Evolutionary conservation across 2,797 vertebrate species (phyloP).

Genomic region (Paratrypauchen microcephalus): DNA sequence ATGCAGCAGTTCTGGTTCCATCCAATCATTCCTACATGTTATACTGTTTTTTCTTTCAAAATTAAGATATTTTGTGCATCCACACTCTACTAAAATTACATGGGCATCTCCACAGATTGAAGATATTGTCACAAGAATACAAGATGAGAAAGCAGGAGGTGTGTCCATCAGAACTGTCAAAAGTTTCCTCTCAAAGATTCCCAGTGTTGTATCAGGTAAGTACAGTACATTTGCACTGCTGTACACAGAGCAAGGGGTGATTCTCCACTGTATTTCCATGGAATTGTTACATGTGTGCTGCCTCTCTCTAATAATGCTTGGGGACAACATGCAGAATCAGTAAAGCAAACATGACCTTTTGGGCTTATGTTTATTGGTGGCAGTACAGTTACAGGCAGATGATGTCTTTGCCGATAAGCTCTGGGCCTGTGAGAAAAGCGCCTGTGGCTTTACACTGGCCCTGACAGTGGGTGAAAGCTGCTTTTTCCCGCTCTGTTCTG

Average conservation of each 20-base stretch:
- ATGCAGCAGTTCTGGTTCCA: background rate
- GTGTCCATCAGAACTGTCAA: constrained; percentile 94
- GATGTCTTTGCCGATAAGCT: constrained; percentile 52
- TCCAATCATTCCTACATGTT: background rate
- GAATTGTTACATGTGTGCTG: constrained; percentile 15
- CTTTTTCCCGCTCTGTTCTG: constrained; percentile 14
- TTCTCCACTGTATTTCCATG: background rate
- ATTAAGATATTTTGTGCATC: background rate
- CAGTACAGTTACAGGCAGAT: constrained; percentile 40
- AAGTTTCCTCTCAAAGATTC: constrained; percentile 97
- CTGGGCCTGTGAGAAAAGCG: constrained; percentile 25
- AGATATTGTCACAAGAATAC: constrained; percentile 90
- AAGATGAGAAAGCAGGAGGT: constrained; percentile 93
- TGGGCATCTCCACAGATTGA: constrained; percentile 84
- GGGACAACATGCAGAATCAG: constrained; percentile 24
- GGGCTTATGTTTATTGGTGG: constrained; percentile 57
- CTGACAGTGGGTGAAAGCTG: constrained; percentile 35
- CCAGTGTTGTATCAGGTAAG: constrained; percentile 91
- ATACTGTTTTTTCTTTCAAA: background rate
- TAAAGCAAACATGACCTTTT: constrained; percentile 63
- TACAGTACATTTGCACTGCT: constrained; percentile 15
- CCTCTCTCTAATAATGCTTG: constrained; percentile 10
- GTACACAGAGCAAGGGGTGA: background rate
- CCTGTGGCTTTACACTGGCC: constrained; percentile 37
- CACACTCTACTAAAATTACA: background rate